These are phyloP conservation scores for Venustaconcha ellipsiformis DNA, from an alignment of 1,140 invertebrate genomes.

Conservation along the genomic window DNA sequence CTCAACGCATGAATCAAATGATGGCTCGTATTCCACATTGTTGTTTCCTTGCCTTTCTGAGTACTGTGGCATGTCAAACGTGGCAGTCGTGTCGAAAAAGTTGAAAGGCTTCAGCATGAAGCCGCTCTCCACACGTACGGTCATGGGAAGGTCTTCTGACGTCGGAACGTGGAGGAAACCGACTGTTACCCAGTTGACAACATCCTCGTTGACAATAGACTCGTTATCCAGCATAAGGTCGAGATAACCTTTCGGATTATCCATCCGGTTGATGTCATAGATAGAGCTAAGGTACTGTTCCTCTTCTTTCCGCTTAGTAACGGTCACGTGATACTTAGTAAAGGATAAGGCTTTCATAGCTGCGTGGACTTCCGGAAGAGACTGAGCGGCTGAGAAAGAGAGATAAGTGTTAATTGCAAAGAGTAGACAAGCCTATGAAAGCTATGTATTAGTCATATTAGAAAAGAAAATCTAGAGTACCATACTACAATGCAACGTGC, in stretches of 20 bases:
- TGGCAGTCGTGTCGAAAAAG: constrained; percentile 28
- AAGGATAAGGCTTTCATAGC: constrained; percentile 27
- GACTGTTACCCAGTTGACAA: constrained; percentile 32
- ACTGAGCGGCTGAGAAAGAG: constrained; percentile 4
- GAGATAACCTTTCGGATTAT: constrained; percentile 9
- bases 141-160: constrained; percentile 36
- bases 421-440: too few relatives aligned
- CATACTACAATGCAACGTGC: too few relatives aligned
- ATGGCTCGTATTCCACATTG: constrained; percentile 12
- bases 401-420: too few relatives aligned
- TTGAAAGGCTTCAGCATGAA: constrained; percentile 33
- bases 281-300: constrained; percentile 24
- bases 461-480: too few relatives aligned
- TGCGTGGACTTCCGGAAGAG: constrained; percentile 14
- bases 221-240: constrained; percentile 25
- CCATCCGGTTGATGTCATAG: constrained; percentile 35
- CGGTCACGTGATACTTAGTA: constrained; percentile 30
- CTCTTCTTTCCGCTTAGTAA: constrained; percentile 31
- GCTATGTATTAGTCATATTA: too few relatives aligned
- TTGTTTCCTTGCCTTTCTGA: constrained; percentile 8
- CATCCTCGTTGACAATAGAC: constrained; percentile 25
- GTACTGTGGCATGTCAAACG: constrained; percentile 34
- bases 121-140: constrained; percentile 22
- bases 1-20: constrained; percentile 21
- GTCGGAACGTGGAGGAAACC: constrained; percentile 35